These are phyloP conservation scores for Eumeta japonica DNA, from an alignment of 1,140 invertebrate species.

Conservation along the genomic window DNA sequence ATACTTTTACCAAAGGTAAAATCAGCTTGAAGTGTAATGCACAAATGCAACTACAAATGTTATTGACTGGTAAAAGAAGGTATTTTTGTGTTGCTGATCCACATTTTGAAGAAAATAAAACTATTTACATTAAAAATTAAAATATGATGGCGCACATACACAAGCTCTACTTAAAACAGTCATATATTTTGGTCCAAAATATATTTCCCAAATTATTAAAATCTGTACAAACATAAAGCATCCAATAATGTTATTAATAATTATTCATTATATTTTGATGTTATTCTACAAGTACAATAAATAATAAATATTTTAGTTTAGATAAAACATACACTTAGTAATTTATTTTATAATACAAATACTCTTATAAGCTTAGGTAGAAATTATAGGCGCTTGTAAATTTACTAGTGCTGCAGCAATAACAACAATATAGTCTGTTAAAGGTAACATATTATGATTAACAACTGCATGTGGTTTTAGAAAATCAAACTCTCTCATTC, in stretches of 20 bases:
- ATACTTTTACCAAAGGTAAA: background rate
- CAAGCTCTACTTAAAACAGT: constrained; percentile 1
- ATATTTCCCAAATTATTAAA: constrained; percentile 1
- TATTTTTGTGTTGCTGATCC: constrained; percentile 1
- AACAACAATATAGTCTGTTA: constrained; percentile 1
- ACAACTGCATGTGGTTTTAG: background rate
- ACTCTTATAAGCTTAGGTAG: constrained; percentile 1
- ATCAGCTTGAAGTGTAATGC: constrained; percentile 1
- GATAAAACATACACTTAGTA: constrained; percentile 1
- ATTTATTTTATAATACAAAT: constrained; percentile 1
- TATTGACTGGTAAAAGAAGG: constrained; percentile 1
- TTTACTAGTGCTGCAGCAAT: background rate
- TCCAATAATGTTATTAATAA: background rate
- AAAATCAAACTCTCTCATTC: constrained; percentile 1
- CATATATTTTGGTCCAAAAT: constrained; percentile 1
- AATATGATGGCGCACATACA: constrained; percentile 1
- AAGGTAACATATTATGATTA: constrained; percentile 1
- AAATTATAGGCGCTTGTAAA: constrained; percentile 1
- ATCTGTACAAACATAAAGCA: background rate
- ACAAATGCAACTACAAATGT: constrained; percentile 1
- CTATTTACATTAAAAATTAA: constrained; percentile 1
- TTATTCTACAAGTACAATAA: constrained; percentile 1
- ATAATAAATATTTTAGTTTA: background rate
- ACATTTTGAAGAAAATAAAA: constrained; percentile 1
- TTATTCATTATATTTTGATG: constrained; percentile 1